Evolutionary conservation across 2,888 invertebrate species (phyloP).

Genomic region (Rhyacophila evoluta): DNA sequence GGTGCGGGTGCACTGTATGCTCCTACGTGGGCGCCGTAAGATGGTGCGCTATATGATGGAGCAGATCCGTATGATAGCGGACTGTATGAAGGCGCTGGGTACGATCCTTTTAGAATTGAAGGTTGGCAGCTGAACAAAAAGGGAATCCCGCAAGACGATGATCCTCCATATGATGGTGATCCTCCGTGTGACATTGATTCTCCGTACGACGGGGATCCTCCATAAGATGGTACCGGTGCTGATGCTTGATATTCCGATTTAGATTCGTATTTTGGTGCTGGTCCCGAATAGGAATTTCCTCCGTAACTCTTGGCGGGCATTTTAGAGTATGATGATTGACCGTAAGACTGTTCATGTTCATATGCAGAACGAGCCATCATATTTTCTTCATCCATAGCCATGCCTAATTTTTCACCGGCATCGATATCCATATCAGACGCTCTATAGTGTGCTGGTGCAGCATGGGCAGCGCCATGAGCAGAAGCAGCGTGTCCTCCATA

Average conservation of each 20-base stretch:
- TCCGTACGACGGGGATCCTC: neutral
- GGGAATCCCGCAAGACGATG: constrained; percentile 62
- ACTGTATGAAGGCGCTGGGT: constrained; percentile 52
- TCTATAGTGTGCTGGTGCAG: constrained; percentile 32
- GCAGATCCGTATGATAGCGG: neutral
- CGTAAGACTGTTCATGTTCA: neutral
- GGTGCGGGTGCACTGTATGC: constrained; percentile 42
- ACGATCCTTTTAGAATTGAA: constrained; percentile 61
- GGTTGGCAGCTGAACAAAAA: constrained; percentile 66
- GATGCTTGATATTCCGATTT: neutral
- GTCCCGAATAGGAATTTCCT: neutral
- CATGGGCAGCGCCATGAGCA: neutral
- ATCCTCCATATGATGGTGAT: constrained; percentile 16
- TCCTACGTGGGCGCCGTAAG: constrained; percentile 25
- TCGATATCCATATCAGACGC: constrained; percentile 31
- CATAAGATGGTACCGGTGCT: neutral
- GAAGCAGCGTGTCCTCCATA: constrained; percentile 3
- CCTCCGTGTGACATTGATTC: too few relatives aligned
- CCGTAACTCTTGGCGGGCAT: constrained; percentile 11
- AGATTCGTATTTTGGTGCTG: neutral
- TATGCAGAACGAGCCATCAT: constrained; percentile 37
- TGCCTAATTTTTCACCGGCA: neutral
- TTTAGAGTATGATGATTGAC: neutral
- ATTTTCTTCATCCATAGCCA: constrained; percentile 4
- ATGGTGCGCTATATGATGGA: neutral